Evolutionary conservation across 2,888 invertebrate species (phyloP).

Genomic region (Gasteruption jaculator): DNA sequence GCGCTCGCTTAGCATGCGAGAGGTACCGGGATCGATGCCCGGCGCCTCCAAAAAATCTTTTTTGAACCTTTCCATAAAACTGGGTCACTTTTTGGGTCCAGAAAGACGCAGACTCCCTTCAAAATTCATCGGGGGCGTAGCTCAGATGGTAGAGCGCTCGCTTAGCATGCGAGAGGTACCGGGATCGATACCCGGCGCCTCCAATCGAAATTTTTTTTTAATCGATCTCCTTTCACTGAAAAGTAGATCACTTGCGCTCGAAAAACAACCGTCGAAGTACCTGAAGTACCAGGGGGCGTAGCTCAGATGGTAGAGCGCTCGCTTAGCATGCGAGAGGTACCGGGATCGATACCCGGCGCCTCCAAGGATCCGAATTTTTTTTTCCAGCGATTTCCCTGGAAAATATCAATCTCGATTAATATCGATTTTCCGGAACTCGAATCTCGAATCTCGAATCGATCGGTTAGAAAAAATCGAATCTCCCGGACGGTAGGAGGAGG

Average conservation of each 20-base stretch:
- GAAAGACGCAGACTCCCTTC: not conserved
- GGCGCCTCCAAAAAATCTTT: constrained; percentile 28
- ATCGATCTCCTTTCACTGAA: too few species aligned
- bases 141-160: constrained; percentile 9
- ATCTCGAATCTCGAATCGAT: too few species aligned
- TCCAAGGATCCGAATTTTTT: too few species aligned
- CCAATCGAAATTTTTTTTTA: too few species aligned
- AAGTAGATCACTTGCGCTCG: too few species aligned
- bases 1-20: constrained; percentile 35
- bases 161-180: constrained; percentile 7
- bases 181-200: constrained; percentile 9
- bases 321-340: constrained; percentile 45
- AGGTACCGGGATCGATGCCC: constrained; percentile 37
- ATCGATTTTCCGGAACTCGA: too few species aligned
- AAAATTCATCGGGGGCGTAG: constrained; percentile 5
- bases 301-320: constrained; percentile 46
- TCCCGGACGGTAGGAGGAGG: too few species aligned
- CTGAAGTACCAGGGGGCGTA: too few species aligned
- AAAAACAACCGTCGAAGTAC: too few species aligned
- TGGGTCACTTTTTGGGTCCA: not conserved
- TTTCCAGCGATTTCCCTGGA: too few species aligned
- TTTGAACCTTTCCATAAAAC: not conserved
- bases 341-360: constrained; percentile 42
- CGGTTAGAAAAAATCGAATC: too few species aligned
- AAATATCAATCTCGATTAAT: too few species aligned